A percentile compares a stretch with the other conserved stretches of the same genome.
Conservation (phyloP, 2,113 vertebrate genomes). For the Xiphias gladius region DNA sequence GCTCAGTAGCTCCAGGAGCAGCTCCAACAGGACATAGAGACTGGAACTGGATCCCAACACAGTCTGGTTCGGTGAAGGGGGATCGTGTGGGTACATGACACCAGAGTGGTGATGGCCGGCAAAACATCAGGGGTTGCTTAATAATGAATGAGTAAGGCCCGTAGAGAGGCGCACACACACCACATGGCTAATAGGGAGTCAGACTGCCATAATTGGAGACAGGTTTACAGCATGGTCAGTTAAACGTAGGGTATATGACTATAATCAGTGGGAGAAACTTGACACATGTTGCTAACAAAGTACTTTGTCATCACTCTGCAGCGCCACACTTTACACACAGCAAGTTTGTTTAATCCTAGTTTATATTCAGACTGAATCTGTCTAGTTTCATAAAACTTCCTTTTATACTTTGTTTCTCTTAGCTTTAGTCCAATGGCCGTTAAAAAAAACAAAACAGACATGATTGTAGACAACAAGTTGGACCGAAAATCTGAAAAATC, state of each 20-base stretch:
- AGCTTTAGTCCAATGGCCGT: not conserved
- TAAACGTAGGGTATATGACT: slow-evolving; percentile 61
- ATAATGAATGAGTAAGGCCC: slow-evolving; percentile 75
- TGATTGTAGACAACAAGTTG: not conserved
- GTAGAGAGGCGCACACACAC: slow-evolving; percentile 34
- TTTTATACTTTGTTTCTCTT: slow-evolving; percentile 5
- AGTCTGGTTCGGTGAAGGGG: slow-evolving; percentile 42
- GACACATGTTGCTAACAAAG: slow-evolving; percentile 64
- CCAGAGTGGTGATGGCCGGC: slow-evolving; percentile 49
- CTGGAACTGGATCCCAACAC: slow-evolving; percentile 63
- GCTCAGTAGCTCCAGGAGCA: slow-evolving; percentile 10
- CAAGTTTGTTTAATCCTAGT: slow-evolving; percentile 21
- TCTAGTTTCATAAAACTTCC: not conserved
- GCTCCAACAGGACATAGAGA: slow-evolving; percentile 31
- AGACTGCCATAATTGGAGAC: slow-evolving; percentile 64
- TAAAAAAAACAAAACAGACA: slow-evolving; percentile 1
- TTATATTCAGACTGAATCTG: not conserved
- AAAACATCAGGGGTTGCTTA: slow-evolving; percentile 72
- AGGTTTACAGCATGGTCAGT: slow-evolving; percentile 61
- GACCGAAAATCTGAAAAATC: slow-evolving; percentile 15
- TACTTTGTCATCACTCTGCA: slow-evolving; percentile 47
- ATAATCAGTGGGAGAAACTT: slow-evolving; percentile 65
- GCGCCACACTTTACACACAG: slow-evolving; percentile 23
- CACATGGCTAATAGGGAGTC: slow-evolving; percentile 68
- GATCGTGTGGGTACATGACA: slow-evolving; percentile 70